Evolutionary conservation across 2,113 vertebrate species (phyloP), one percentile per base, ranked within the genome.

Genomic region (Saimiri boliviensis): DNA sequence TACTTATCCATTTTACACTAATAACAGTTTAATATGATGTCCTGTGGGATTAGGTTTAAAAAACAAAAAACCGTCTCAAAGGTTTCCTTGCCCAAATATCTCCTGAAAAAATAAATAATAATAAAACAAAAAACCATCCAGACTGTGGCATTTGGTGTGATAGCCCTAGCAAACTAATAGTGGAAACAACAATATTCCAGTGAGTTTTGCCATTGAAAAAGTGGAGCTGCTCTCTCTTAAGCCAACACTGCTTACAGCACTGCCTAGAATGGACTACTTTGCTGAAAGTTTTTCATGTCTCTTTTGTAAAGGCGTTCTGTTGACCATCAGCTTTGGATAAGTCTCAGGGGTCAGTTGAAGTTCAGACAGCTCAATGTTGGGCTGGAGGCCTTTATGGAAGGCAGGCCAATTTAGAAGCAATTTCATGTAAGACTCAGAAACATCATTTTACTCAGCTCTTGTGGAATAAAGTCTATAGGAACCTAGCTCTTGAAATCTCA

Each of bases 401-500:
- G 9, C 17, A 84, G 27, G n/a, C 13, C 17, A 42, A 42, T 89
- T 81, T 13, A 42, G 89, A 89, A 83, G 21, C 40, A 83, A 68
- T 90, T 94, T 93, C 40, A 70, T 17, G 42, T 17, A 63, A 40
- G 66, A 54, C 58, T 47, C 87, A 89, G 89, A 93, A 89, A 91
- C 42, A 82, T 81, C 32, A 27, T 79, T 84, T 71, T 70, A 71
- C 86, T 49, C 88, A 89, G 20, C 8, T 81, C 79, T 95, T 96
- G 63, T 45, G 45, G 37, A 71, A 95, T 96, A 49, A 83, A 37
- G 5, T 93, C 79, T 79, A 40, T 6, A 68, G 70, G 19, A 25
- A 83, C 47, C 4, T 79, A 85, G 11, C 19, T 73, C 45, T 68
- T 52, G 54, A 96, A 95, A 94, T 86, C 13, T 52, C 30, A 40